A percentile compares a stretch with the other conserved stretches of the same genome.
Conservation (phyloP, 2,888 invertebrate genomes). For the Trachelus tabidus region DNA sequence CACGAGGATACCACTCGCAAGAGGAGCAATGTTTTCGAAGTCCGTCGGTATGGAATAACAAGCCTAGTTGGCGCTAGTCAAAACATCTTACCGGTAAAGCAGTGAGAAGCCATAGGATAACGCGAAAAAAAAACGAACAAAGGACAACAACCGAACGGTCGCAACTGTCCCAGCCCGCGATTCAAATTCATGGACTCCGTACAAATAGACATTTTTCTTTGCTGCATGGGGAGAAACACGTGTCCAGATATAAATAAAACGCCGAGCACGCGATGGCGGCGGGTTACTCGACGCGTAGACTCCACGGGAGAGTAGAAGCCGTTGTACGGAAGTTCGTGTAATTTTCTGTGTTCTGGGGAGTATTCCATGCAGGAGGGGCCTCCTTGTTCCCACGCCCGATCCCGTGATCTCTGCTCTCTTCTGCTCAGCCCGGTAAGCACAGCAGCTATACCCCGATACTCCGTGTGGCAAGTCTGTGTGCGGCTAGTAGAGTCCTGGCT, state of each 20-base stretch:
- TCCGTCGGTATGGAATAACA: background rate
- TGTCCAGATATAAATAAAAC: constrained; percentile 5
- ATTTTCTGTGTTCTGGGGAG: constrained; percentile 9
- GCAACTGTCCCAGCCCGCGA: background rate
- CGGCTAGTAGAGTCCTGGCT: constrained; percentile 18
- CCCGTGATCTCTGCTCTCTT: constrained; percentile 58
- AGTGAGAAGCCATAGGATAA: background rate
- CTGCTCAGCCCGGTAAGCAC: background rate
- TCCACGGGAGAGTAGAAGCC: background rate
- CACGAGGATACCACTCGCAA: too few relatives aligned
- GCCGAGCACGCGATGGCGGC: background rate
- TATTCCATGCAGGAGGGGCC: constrained; percentile 19
- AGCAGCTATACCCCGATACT: background rate
- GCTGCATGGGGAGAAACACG: background rate
- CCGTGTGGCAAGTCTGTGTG: constrained; percentile 6
- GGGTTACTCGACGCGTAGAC: background rate
- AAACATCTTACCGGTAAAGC: background rate
- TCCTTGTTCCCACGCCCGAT: constrained; percentile 61
- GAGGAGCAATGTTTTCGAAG: background rate
- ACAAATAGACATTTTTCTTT: background rate
- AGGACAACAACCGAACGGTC: too few relatives aligned
- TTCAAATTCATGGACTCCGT: background rate
- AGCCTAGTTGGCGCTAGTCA: background rate
- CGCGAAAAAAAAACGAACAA: background rate
- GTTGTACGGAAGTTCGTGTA: constrained; percentile 5